phyloP scores from a whole-genome alignment of 2,113 vertebrate species.

The Morone saxatilis region DNA sequence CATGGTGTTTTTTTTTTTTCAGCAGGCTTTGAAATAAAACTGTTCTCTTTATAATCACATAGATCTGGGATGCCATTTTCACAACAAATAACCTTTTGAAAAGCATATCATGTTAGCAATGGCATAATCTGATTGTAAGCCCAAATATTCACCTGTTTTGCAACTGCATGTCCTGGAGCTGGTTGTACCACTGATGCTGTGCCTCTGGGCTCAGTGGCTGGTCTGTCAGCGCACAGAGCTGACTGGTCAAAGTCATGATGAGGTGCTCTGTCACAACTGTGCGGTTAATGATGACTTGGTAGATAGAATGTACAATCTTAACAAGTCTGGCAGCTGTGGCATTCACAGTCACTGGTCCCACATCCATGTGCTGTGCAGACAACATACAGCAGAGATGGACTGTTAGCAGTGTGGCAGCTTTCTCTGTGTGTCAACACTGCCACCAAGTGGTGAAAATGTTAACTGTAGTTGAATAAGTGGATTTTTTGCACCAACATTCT shows the following conservation, averaged over 20 bases:
- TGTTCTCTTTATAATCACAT: neutral
- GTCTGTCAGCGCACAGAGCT: slow-evolving; percentile 39
- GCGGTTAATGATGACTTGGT: slow-evolving; percentile 60
- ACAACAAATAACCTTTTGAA: neutral
- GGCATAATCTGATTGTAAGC: slow-evolving; percentile 7
- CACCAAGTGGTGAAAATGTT: slow-evolving; percentile 71
- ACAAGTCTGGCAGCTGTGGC: slow-evolving; percentile 72
- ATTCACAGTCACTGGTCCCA: slow-evolving; percentile 56
- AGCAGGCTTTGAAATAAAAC: no score
- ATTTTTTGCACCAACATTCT: neutral
- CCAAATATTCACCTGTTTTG: slow-evolving; percentile 73
- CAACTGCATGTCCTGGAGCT: slow-evolving; percentile 61
- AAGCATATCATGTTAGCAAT: neutral
- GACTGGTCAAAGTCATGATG: slow-evolving; percentile 38
- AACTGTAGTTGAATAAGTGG: neutral
- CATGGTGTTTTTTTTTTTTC: no score
- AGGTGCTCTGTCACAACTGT: slow-evolving; percentile 54
- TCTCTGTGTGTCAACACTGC: slow-evolving; percentile 70
- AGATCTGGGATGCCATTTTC: neutral
- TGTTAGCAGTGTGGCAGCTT: neutral
- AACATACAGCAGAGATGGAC: slow-evolving; percentile 42
- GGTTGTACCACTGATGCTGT: slow-evolving; percentile 55
- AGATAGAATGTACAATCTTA: slow-evolving; percentile 61
- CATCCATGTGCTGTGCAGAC: slow-evolving; percentile 59
- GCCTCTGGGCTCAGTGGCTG: slow-evolving; percentile 50